These are phyloP conservation scores for Drosophila lacicola DNA, from an alignment of 2,888 invertebrate species.

Conservation along the genomic window DNA sequence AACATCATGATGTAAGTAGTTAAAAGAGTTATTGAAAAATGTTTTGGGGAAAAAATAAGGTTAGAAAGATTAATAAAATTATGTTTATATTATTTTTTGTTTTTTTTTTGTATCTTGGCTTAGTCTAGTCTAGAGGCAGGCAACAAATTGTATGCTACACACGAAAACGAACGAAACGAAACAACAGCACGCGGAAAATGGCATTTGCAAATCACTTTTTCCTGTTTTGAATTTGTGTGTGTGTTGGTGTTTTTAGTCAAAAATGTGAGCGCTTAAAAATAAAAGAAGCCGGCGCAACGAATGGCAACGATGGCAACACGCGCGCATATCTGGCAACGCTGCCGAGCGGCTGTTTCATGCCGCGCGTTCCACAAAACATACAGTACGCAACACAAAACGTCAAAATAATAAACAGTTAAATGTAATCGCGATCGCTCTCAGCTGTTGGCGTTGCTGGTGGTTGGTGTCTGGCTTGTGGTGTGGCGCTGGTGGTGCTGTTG, in stretches of 20 bases:
- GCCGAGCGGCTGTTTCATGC: slow-evolving; percentile 30
- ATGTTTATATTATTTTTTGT: slow-evolving; percentile 12
- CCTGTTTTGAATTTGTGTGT: background rate
- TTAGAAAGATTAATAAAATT: slow-evolving; percentile 35
- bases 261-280: slow-evolving; percentile 1
- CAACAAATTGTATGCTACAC: slow-evolving; percentile 53
- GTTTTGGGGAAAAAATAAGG: slow-evolving; percentile 16
- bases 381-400: slow-evolving; percentile 1
- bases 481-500: slow-evolving; percentile 41
- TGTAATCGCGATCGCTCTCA: slow-evolving; percentile 18
- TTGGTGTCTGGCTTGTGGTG: slow-evolving; percentile 45
- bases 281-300: slow-evolving; percentile 12
- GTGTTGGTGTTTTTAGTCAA: slow-evolving; percentile 12
- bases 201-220: slow-evolving; percentile 14
- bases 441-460: slow-evolving; percentile 51
- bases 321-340: slow-evolving; percentile 9
- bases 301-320: slow-evolving; percentile 23
- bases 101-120: slow-evolving; percentile 53
- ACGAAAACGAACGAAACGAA: slow-evolving; percentile 43
- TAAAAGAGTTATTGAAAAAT: slow-evolving; percentile 42
- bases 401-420: background rate
- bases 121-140: slow-evolving; percentile 52
- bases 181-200: slow-evolving; percentile 11
- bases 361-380: slow-evolving; percentile 14
- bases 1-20: slow-evolving; percentile 18